Conservation (phyloP, 2,888 invertebrate species). For the Drosophila mulleri region DNA sequence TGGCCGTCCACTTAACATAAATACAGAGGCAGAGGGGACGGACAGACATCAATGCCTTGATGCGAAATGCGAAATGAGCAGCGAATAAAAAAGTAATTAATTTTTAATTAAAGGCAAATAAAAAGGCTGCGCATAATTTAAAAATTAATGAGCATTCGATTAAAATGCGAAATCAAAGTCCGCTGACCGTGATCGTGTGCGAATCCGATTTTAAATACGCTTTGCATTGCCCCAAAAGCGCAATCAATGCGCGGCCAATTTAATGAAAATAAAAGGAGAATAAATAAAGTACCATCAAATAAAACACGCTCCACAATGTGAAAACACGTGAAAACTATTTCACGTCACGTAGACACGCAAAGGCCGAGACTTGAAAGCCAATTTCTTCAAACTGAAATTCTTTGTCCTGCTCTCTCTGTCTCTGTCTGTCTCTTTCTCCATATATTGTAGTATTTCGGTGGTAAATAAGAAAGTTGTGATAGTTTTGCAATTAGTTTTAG, state of each 20-base stretch:
- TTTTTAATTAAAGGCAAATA: conserved; percentile 79
- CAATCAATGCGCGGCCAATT: conserved; percentile 4
- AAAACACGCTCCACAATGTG: conserved; percentile 2
- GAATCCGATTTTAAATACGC: conserved; percentile 39
- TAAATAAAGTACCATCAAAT: background rate
- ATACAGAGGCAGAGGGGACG: conserved; percentile 31
- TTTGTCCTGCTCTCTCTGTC: background rate
- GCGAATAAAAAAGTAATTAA: conserved; percentile 61
- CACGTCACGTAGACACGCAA: conserved; percentile 55
- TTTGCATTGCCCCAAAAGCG: conserved; percentile 1
- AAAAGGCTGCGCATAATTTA: conserved; percentile 41
- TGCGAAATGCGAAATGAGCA: conserved; percentile 26
- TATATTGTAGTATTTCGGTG: conserved; percentile 16
- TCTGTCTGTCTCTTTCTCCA: too few species aligned
- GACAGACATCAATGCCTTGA: conserved; percentile 18
- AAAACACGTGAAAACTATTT: conserved; percentile 31
- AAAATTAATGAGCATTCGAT: conserved; percentile 67
- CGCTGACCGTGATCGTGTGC: conserved; percentile 51
- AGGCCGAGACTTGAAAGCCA: conserved; percentile 45
- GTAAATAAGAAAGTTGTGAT: conserved; percentile 51
- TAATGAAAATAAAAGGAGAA: background rate
- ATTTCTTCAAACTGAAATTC: conserved; percentile 32
- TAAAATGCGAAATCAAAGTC: conserved; percentile 35
- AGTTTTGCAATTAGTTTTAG: conserved; percentile 62
- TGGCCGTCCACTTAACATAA: conserved; percentile 63